A percentile compares a stretch with the other conserved stretches of the same genome.
These are phyloP conservation scores for Drosophila repleta DNA, from an alignment of 1,140 invertebrate genomes.

Conservation along the genomic window DNA sequence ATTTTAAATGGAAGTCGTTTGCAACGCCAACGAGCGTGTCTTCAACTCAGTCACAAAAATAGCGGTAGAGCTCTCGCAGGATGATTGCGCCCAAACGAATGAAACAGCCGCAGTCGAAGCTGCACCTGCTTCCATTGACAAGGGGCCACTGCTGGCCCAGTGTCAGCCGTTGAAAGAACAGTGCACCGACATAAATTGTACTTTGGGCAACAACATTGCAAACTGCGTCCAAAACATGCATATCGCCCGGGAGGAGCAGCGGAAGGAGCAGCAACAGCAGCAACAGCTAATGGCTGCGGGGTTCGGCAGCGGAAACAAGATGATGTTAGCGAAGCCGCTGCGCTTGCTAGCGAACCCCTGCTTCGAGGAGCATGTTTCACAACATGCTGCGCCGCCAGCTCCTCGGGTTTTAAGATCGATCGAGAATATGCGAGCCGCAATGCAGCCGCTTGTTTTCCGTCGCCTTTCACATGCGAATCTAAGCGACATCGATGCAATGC, in stretches of 20 bases:
- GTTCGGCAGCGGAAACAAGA: not conserved
- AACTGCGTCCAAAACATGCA: conserved; percentile 11
- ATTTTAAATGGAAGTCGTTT: conserved; percentile 36
- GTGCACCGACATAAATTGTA: not conserved
- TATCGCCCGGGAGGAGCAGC: not conserved
- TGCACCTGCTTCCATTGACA: conserved; percentile 20
- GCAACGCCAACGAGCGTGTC: conserved; percentile 27
- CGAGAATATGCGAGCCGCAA: conserved; percentile 11
- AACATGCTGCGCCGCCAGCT: not conserved
- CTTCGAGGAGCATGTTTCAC: not conserved
- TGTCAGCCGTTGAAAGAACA: conserved; percentile 2
- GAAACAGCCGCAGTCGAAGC: conserved; percentile 22
- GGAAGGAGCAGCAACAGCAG: not conserved
- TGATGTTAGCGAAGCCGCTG: not conserved
- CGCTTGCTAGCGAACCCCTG: not conserved
- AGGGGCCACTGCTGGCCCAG: conserved; percentile 30
- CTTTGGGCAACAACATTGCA: conserved; percentile 7
- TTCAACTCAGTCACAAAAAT: conserved; percentile 43
- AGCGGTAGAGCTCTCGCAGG: conserved; percentile 26
- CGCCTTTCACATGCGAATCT: not conserved
- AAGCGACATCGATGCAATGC: not conserved
- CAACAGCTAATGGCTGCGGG: not conserved
- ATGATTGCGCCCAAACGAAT: conserved; percentile 5
- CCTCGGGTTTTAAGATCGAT: conserved; percentile 14
- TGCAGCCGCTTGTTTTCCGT: conserved; percentile 8